These are phyloP conservation scores for Arctopsyche grandis DNA, from an alignment of 1,140 invertebrate species.

Conservation along the genomic window DNA sequence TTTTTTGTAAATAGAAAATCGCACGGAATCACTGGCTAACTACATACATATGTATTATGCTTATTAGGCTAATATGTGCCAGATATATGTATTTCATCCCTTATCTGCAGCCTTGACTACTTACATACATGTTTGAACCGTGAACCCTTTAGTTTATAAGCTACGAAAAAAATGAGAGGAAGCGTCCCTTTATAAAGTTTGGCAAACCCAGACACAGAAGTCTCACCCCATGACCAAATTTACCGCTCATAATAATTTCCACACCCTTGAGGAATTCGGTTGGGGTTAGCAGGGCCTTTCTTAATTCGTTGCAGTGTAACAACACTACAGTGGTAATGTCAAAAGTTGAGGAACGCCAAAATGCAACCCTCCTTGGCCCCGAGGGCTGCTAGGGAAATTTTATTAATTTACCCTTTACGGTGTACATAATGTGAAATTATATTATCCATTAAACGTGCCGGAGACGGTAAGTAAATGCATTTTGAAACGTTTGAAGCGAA, in stretches of 20 bases:
- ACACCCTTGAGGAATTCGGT: neutral
- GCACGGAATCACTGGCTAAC: too few species aligned
- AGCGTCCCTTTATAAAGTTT: too few species aligned
- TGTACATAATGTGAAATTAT: neutral
- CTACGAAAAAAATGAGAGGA: too few species aligned
- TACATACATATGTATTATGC: too few species aligned
- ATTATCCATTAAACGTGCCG: neutral
- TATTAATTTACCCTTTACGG: slow-evolving; percentile 1
- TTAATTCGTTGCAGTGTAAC: neutral
- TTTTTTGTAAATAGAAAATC: too few species aligned
- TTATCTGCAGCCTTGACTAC: too few species aligned
- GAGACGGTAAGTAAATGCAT: neutral
- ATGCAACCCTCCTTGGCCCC: neutral
- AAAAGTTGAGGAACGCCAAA: neutral
- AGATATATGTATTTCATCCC: too few species aligned
- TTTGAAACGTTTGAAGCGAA: neutral
- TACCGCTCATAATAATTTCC: slow-evolving; percentile 16
- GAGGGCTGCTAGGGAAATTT: neutral
- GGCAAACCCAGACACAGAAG: neutral
- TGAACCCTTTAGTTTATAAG: too few species aligned
- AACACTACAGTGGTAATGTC: neutral
- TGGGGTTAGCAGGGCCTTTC: neutral
- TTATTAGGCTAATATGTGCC: too few species aligned
- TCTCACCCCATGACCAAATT: neutral
- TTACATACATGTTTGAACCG: too few species aligned